phyloP scores from a whole-genome alignment of 2,113 vertebrate species.

The Pelobates fuscus region DNA sequence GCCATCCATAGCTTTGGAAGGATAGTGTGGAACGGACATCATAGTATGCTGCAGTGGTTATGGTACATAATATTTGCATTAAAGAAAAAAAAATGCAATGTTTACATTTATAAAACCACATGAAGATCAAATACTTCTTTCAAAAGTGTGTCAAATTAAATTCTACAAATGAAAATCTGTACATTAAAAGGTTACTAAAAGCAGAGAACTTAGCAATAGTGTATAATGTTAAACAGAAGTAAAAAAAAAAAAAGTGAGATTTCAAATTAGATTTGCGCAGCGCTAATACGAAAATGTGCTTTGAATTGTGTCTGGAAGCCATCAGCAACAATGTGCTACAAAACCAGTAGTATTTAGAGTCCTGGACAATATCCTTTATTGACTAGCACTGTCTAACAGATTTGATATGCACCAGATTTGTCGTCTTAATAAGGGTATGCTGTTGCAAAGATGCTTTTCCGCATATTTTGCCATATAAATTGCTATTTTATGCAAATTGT shows the following conservation, averaged over 20 bases:
- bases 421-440: conserved; percentile 69
- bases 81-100: no score
- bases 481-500: conserved; percentile 69
- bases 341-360: conserved; percentile 72
- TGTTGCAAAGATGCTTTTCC: conserved; percentile 68
- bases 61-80: no score
- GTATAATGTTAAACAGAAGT: no score
- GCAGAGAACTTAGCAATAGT: no score
- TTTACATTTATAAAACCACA: no score
- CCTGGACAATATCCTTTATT: conserved; percentile 73
- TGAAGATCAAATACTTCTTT: no score
- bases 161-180: no score
- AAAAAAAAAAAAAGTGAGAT: conserved; percentile 48
- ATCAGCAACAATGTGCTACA: conserved; percentile 76
- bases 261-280: conserved; percentile 60
- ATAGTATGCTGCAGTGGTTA: no score
- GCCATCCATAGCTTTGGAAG: no score
- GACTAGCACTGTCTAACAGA: conserved; percentile 77
- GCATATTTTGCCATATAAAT: conserved; percentile 68
- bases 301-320: conserved; percentile 69
- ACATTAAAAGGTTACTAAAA: no score
- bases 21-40: no score
- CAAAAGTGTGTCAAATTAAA: no score
- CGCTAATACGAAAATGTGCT: conserved; percentile 57
- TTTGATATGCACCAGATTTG: conserved; percentile 78